phyloP scores from a whole-genome alignment of 2,797 vertebrate genomes.

The Pteronotus mesoamericanus region DNA sequence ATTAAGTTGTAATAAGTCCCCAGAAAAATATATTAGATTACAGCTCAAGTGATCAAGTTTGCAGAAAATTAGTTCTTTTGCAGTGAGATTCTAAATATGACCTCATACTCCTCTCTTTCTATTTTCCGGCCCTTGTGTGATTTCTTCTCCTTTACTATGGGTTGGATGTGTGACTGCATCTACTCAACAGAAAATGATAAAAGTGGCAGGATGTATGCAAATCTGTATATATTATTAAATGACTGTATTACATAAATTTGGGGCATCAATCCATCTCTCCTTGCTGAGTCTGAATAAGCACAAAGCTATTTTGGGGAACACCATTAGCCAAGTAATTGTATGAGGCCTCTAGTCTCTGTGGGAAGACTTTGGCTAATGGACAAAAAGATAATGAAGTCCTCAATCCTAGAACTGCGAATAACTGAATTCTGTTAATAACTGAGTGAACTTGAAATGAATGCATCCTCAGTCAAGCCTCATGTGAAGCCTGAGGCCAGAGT shows the following conservation, averaged over 20 bases:
- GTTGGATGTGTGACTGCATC: background rate
- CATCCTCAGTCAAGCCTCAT: background rate
- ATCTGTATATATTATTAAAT: background rate
- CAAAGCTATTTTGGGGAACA: background rate
- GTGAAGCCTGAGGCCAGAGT: too few relatives aligned
- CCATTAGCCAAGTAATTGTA: background rate
- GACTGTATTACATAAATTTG: background rate
- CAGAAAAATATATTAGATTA: background rate
- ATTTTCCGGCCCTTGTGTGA: background rate
- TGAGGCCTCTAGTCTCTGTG: too few relatives aligned
- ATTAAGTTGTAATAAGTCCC: background rate
- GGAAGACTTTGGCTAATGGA: background rate
- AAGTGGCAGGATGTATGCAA: background rate
- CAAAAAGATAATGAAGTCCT: background rate
- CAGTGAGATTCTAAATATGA: background rate
- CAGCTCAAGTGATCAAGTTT: background rate
- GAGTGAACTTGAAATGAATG: background rate
- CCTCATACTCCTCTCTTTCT: background rate
- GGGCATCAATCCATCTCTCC: background rate
- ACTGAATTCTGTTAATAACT: background rate
- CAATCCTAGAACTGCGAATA: background rate
- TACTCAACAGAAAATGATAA: background rate
- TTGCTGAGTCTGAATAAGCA: background rate
- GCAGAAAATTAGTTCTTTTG: background rate
- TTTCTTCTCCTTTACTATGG: background rate